Base-by-base conservation (phyloP, 1,140 invertebrate genomes). In the Neodiprion virginianus region DNA sequence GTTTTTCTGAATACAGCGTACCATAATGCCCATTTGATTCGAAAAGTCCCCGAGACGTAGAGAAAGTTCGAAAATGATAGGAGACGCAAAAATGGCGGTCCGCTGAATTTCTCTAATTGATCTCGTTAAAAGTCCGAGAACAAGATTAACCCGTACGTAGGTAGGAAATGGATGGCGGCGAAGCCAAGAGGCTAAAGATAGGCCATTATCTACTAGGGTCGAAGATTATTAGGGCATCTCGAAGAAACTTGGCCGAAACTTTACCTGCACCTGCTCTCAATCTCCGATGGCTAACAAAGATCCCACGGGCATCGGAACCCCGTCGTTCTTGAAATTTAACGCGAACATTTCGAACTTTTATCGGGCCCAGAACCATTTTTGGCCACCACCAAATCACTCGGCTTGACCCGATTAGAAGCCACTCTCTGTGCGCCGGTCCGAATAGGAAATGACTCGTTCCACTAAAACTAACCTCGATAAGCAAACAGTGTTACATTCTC, bases 221-320 rank as follows among this genome's bases (percentile, higher is more conserved):
- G 53, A 61, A 61, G 53, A 61, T 61, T 61, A 61, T 61, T 61
- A 61, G 5, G 53, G 53, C 53, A 17, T 8, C 53, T 61, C 53
- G 53, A 40, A 40, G 53, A 61, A 61, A 61, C 53, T 61, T 61
- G 53, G 53, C 53, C 53, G 11, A 7, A 61, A 61, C 53, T 61
- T 61, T 61, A 61, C 53, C 53, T 61, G 53, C 53, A 61, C 53
- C 53, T 61, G 53, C 53, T 61, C 53, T 61, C 53, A 14, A 61
- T 61, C n/a, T 61, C 8, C 5, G 11, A 8, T 14, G 7, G 53
- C 53, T 8, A 11, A 61, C 28, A 40, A 40, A 40, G 28, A 40
- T 40, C 28, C 28, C 28, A 40, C 28, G 28, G 28, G 28, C 28
- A 40, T 40, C 28, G 28, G 5, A 0, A 40, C 0, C 28, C 28